Conservation (phyloP, 2,113 vertebrate genomes). For the Mugil cephalus region DNA sequence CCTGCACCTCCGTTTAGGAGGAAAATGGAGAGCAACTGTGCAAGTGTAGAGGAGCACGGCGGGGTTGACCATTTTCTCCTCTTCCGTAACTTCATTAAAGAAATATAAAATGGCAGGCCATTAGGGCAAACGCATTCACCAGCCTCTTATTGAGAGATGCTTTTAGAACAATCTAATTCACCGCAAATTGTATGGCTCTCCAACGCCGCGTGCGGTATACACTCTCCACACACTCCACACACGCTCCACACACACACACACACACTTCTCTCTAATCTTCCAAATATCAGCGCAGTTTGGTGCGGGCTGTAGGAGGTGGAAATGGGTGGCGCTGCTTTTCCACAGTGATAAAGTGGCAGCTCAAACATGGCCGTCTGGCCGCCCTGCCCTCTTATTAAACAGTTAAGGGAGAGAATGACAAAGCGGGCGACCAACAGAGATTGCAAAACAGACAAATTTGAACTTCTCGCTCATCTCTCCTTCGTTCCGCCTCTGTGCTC, state of each 20-base stretch:
- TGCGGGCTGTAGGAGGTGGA: constrained; percentile 59
- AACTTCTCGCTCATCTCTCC: constrained; percentile 46
- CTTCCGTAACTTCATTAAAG: constrained; percentile 84
- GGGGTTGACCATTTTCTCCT: constrained; percentile 73
- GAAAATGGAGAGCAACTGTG: constrained; percentile 44
- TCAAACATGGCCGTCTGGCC: constrained; percentile 65
- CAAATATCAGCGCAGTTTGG: constrained; percentile 52
- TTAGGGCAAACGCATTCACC: constrained; percentile 78
- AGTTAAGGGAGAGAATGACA: constrained; percentile 33
- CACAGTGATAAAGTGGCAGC: constrained; percentile 73
- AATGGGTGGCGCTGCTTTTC: constrained; percentile 60
- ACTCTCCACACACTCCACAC: constrained; percentile 30
- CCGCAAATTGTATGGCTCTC: constrained; percentile 69
- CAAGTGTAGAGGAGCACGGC: constrained; percentile 39
- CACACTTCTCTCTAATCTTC: constrained; percentile 42
- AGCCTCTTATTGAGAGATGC: constrained; percentile 81
- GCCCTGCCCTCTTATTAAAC: constrained; percentile 65
- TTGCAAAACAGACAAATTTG: constrained; percentile 47
- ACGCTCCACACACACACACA: constrained; percentile 29
- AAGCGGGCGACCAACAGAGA: constrained; percentile 35
- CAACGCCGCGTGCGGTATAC: constrained; percentile 9
- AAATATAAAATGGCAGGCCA: constrained; percentile 85
- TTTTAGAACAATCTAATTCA: constrained; percentile 84
- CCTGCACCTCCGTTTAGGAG: constrained; percentile 30
- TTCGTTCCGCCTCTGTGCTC: constrained; percentile 34